Evolutionary conservation across 2,113 vertebrate genomes (phyloP).

Genomic region (Epinephelus moara): DNA sequence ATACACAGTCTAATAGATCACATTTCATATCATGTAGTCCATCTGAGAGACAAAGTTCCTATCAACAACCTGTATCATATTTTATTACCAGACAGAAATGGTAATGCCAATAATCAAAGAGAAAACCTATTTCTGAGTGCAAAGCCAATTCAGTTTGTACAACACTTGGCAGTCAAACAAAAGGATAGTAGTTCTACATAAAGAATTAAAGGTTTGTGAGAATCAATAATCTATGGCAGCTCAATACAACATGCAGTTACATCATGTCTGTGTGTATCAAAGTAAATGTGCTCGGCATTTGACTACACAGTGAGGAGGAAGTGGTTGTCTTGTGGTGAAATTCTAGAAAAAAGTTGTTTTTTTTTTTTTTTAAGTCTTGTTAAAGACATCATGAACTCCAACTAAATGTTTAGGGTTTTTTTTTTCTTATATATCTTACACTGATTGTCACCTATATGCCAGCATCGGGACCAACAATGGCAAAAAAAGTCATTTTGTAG

Average conservation of each 20-base stretch:
- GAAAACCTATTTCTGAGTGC: not conserved
- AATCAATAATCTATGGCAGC: not conserved
- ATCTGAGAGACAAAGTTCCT: not conserved
- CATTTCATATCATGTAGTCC: no score
- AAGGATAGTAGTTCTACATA: not conserved
- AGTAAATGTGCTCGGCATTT: conserved; percentile 6
- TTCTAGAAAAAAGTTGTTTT: no score
- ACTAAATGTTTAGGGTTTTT: no score
- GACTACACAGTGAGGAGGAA: not conserved
- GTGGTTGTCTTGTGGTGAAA: conserved; percentile 4
- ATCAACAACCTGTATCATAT: not conserved
- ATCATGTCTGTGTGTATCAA: conserved; percentile 23
- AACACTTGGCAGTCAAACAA: not conserved
- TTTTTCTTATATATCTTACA: no score
- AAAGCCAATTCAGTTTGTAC: not conserved
- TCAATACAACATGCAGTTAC: not conserved
- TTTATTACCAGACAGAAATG: not conserved
- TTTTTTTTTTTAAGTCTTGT: not conserved
- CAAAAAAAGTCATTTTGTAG: no score
- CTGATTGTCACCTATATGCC: no score
- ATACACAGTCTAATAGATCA: no score
- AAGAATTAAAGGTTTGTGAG: not conserved
- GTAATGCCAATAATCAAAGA: not conserved
- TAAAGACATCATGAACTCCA: no score
- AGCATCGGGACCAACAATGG: no score